Conservation (phyloP, 2,888 invertebrate species). For the Labia minor region DNA sequence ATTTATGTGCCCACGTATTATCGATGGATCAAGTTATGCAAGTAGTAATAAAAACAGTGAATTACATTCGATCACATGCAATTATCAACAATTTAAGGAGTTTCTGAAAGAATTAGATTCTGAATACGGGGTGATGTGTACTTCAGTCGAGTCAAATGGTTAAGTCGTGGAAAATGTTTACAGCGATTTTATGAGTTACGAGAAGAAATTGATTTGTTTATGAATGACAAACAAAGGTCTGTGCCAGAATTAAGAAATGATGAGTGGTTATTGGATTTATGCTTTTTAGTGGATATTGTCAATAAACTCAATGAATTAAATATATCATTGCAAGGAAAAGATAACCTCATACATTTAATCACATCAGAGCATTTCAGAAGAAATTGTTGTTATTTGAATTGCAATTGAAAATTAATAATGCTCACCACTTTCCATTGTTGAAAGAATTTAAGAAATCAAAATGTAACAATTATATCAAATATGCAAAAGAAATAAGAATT, state of each 20-base stretch:
- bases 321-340: conserved; percentile 17
- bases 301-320: conserved; percentile 24
- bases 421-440: conserved; percentile 24
- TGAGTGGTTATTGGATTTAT: conserved; percentile 23
- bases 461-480: conserved; percentile 22
- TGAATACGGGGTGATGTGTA: conserved; percentile 24
- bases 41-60: conserved; percentile 16
- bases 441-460: conserved; percentile 23
- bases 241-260: conserved; percentile 24
- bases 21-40: conserved; percentile 24
- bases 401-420: conserved; percentile 23
- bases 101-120: conserved; percentile 14
- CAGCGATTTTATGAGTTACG: conserved; percentile 22
- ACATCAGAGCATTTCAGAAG: background rate
- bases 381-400: conserved; percentile 24
- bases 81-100: conserved; percentile 15
- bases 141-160: conserved; percentile 24
- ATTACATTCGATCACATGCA: background rate
- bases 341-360: conserved; percentile 18
- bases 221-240: conserved; percentile 21
- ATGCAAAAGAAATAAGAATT: conserved; percentile 24
- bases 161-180: conserved; percentile 22
- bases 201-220: conserved; percentile 24
- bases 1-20: conserved; percentile 25
- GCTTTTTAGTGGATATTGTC: conserved; percentile 25